Percentiles rank a stretch among this genome's conserved stretches.
These are phyloP conservation scores for Lethrus apterus DNA, from an alignment of 1,140 invertebrate species.

Conservation along the genomic window DNA sequence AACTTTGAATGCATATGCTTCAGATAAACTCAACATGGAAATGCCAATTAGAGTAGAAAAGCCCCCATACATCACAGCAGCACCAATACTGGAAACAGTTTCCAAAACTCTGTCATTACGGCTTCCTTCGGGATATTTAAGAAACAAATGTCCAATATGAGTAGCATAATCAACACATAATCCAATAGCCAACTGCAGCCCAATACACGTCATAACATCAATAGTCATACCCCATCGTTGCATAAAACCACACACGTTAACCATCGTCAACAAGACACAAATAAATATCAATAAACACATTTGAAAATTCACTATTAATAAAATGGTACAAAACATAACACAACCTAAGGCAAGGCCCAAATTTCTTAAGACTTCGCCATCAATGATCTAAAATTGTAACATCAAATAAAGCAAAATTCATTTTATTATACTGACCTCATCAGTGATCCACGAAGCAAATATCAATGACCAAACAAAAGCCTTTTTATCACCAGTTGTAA, in stretches of 20 bases:
- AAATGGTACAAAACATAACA: conserved; percentile 70
- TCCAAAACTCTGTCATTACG: conserved; percentile 55
- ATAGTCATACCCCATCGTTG: conserved; percentile 73
- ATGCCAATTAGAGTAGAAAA: conserved; percentile 74
- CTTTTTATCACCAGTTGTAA: conserved; percentile 52
- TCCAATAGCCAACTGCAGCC: conserved; percentile 75
- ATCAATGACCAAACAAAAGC: conserved; percentile 60
- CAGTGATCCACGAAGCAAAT: conserved; percentile 69
- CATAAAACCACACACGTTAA: conserved; percentile 79
- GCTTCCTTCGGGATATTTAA: conserved; percentile 48
- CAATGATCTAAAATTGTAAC: conserved; percentile 48
- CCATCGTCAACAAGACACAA: conserved; percentile 68
- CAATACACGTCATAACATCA: conserved; percentile 80
- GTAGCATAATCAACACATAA: conserved; percentile 85
- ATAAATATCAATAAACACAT: conserved; percentile 72
- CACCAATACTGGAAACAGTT: conserved; percentile 68
- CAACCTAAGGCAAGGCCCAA: conserved; percentile 68
- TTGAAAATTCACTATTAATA: conserved; percentile 73
- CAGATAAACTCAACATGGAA: conserved; percentile 60
- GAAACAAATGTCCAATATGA: conserved; percentile 79
- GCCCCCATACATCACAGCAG: conserved; percentile 73
- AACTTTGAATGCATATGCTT: conserved; percentile 70
- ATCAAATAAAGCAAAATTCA: too few species aligned
- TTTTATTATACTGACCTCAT: conserved; percentile 54
- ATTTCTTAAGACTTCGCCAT: conserved; percentile 70